Percentiles rank a stretch among this genome's conserved stretches.
These are phyloP conservation scores for Erinaceus europaeus DNA, from an alignment of 2,113 vertebrate genomes.

Conservation along the genomic window DNA sequence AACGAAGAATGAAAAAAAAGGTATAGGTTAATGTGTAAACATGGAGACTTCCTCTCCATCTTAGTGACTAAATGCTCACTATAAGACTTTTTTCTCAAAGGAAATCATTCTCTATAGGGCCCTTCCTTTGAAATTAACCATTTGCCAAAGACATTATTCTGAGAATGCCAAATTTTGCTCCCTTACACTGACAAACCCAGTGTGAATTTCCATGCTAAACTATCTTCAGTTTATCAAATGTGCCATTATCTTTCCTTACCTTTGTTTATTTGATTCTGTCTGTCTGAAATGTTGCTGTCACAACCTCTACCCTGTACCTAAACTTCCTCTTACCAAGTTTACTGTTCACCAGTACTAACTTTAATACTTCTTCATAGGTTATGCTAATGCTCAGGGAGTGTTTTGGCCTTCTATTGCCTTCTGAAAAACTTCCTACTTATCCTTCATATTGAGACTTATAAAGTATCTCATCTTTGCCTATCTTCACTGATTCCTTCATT, in stretches of 20 bases:
- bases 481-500: neutral
- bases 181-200: too few relatives aligned
- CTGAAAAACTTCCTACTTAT: neutral
- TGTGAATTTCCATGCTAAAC: neutral
- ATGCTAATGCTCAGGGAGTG: neutral
- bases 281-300: neutral
- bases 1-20: too few relatives aligned
- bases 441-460: neutral
- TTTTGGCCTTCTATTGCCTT: neutral
- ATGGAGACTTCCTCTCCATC: too few relatives aligned
- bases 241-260: neutral
- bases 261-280: neutral
- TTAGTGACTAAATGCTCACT: too few relatives aligned
- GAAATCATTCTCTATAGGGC: too few relatives aligned
- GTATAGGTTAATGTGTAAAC: too few relatives aligned
- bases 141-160: too few relatives aligned
- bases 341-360: neutral
- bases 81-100: too few relatives aligned
- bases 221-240: neutral
- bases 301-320: rapidly evolving
- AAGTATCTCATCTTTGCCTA: neutral
- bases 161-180: too few relatives aligned
- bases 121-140: too few relatives aligned
- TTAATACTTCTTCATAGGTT: neutral
- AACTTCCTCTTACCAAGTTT: neutral